These are phyloP conservation scores for Nibea coibor DNA, from an alignment of 2,113 vertebrate species.

Conservation along the genomic window DNA sequence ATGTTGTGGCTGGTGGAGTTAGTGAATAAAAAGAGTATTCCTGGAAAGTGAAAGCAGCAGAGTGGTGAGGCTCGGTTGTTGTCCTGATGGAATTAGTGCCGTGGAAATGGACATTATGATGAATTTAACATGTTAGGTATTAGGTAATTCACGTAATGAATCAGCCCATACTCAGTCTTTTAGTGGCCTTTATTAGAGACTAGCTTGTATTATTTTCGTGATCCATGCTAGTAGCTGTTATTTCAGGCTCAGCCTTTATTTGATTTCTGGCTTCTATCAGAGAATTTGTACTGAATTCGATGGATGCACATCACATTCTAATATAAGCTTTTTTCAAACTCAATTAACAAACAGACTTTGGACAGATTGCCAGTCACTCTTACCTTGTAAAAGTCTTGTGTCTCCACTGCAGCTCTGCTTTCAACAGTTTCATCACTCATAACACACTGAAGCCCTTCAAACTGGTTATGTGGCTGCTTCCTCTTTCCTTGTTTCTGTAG, in stretches of 20 bases:
- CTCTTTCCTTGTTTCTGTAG: constrained; percentile 5
- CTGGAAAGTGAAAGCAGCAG: too few relatives aligned
- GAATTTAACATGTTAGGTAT: too few relatives aligned
- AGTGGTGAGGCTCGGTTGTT: too few relatives aligned
- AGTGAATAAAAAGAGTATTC: not conserved
- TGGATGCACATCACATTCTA: not conserved
- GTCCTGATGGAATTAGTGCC: too few relatives aligned
- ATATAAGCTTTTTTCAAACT: not conserved
- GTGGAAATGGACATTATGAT: too few relatives aligned
- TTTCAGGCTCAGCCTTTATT: too few relatives aligned
- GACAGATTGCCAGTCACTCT: not conserved
- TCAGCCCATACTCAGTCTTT: too few relatives aligned
- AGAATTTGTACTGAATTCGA: not conserved
- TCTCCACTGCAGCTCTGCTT: not conserved
- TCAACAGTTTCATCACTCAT: constrained; percentile 7
- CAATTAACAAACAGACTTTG: not conserved
- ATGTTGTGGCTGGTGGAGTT: too few relatives aligned
- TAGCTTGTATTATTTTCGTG: too few relatives aligned
- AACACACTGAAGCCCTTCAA: not conserved
- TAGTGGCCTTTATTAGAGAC: too few relatives aligned
- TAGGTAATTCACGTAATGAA: too few relatives aligned
- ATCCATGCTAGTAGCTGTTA: too few relatives aligned
- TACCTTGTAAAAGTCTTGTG: not conserved
- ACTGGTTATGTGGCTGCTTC: not conserved
- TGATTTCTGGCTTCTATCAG: not conserved